Base-by-base conservation (phyloP, 2,113 vertebrate genomes). In the Grammomys surdaster region DNA sequence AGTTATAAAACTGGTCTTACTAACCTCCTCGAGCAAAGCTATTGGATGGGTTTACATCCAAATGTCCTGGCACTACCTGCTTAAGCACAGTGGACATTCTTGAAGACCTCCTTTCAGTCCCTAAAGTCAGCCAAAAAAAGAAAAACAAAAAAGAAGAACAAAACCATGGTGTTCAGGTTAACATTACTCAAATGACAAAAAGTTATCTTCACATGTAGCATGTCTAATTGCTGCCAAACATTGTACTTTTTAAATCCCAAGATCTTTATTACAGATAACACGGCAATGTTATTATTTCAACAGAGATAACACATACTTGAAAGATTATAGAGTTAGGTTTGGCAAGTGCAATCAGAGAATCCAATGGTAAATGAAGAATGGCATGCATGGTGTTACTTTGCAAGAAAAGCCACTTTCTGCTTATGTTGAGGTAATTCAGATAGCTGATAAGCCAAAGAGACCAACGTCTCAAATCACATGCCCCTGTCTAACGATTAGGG, bases 11-110 rank as follows among this genome's bases (percentile, higher is more conserved):
- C 97, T 97, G 98, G 91, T 98, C 98, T 98, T 99, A 99, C 99
- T 99, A 98, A 99, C 99, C 99, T 99, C 99, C 99, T 99, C 98
- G 99, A 97, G 99, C 97, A 98, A 99, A 99, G 99, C 99, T 99
- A 99, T 98, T 99, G 98, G 99, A 99, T 97, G 99, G 99, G 96
- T 99, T 99, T 98, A 99, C 98, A 98, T 99, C 99, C 99, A 99
- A 99, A 98, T 99, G 99, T 98, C 99, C 99, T 97, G 99, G 99
- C 97, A 99, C 98, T 99, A 99, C 99, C 99, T 99, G 99, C 97
- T 99, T 99, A 98, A 98, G 98, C 98, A 99, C 98, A 98, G 98
- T 98, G 98, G 99, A 98, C 97, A 99, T 98, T 99, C 99, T 99
- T 96, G 99, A 99, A 81, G 99, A 98, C 98, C 99, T 99, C 97